phyloP scores from a whole-genome alignment of 2,888 invertebrate genomes.

The Blera fallax region DNA sequence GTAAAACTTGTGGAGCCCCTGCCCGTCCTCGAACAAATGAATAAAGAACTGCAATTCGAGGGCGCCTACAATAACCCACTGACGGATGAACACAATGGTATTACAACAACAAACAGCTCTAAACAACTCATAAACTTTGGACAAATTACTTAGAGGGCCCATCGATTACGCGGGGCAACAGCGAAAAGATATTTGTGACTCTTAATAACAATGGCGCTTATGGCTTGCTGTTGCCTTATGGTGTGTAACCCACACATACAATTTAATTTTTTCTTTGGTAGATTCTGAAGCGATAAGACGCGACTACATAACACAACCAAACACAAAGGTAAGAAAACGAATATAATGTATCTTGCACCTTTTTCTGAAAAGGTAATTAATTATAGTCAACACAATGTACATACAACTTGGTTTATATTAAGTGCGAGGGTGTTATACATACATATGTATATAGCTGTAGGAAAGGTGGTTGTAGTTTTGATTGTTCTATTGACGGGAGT shows the following conservation, averaged over 20 bases:
- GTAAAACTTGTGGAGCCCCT: not conserved
- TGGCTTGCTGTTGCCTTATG: not conserved
- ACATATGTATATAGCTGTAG: too few relatives aligned
- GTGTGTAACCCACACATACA: slow-evolving; percentile 37
- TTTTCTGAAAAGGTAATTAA: slow-evolving; percentile 52
- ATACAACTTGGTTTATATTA: not conserved
- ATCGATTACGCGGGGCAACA: slow-evolving; percentile 40
- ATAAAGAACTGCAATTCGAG: slow-evolving; percentile 14
- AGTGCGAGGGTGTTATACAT: not conserved
- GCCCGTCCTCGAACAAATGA: not conserved
- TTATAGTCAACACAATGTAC: slow-evolving; percentile 46
- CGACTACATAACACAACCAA: not conserved
- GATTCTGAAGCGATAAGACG: slow-evolving; percentile 48
- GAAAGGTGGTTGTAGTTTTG: not conserved
- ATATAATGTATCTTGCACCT: slow-evolving; percentile 55
- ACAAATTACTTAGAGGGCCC: slow-evolving; percentile 42
- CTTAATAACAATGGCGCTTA: slow-evolving; percentile 50
- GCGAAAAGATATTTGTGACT: slow-evolving; percentile 29
- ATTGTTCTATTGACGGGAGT: not conserved
- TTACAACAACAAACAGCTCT: slow-evolving; percentile 17
- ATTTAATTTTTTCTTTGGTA: slow-evolving; percentile 34
- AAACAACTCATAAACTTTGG: slow-evolving; percentile 41
- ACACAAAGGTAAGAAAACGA: slow-evolving; percentile 29
- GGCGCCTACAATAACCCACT: slow-evolving; percentile 7
- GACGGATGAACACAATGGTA: not conserved